Evolutionary conservation across 1,140 invertebrate genomes (phyloP).

Genomic region (Asobara japonica): DNA sequence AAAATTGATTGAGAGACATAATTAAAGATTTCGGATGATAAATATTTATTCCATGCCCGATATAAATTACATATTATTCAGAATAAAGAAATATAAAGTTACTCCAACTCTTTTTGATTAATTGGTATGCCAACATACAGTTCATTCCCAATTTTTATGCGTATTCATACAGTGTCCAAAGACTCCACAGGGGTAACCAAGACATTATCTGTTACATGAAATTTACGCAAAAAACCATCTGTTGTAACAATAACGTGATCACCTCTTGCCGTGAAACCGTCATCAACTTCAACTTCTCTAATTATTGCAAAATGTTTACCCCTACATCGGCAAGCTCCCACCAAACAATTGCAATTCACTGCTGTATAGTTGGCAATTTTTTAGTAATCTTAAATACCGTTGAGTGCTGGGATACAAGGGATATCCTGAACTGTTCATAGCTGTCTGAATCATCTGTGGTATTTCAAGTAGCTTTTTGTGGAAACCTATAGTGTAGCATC

Average conservation of each 20-base stretch:
- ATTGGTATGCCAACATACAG: background rate
- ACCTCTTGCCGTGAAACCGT: background rate
- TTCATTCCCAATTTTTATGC: background rate
- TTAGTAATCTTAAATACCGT: conserved; percentile 31
- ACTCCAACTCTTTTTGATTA: background rate
- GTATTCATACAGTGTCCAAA: background rate
- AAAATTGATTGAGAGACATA: too few species aligned
- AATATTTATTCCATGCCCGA: too few species aligned
- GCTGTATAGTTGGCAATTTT: conserved; percentile 34
- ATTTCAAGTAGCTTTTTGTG: conserved; percentile 7
- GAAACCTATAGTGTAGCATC: conserved; percentile 36
- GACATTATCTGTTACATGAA: background rate
- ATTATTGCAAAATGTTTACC: background rate
- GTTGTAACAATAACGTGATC: background rate
- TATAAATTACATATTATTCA: too few species aligned
- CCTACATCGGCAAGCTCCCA: background rate
- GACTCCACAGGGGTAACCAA: background rate
- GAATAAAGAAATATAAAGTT: background rate
- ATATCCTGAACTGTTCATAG: background rate
- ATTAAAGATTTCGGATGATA: too few species aligned
- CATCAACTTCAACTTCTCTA: background rate
- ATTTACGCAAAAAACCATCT: background rate
- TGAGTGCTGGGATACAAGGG: background rate
- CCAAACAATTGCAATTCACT: background rate
- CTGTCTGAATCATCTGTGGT: background rate